Percentiles rank a stretch among this genome's conserved stretches.
These are phyloP conservation scores for Acanthosepion esculentum DNA, from an alignment of 2,888 invertebrate genomes.

Conservation along the genomic window DNA sequence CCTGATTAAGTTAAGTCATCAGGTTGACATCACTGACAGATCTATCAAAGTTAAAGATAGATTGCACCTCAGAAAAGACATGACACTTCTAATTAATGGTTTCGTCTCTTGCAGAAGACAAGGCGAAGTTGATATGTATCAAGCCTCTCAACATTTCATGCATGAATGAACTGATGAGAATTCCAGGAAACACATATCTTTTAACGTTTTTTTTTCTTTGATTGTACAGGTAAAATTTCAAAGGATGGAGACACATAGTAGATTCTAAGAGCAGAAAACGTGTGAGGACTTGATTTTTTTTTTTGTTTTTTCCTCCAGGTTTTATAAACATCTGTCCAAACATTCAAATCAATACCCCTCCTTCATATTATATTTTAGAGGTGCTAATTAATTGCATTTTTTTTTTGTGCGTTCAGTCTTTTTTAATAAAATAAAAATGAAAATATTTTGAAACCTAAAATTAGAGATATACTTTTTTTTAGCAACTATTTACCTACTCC, in stretches of 20 bases:
- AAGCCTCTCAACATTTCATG: conserved; percentile 4
- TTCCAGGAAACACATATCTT: not conserved
- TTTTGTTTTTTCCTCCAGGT: not conserved
- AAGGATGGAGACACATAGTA: not conserved
- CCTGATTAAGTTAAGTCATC: conserved; percentile 9
- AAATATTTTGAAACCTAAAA: no score
- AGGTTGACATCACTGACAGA: not conserved
- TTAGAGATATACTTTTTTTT: no score
- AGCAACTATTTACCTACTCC: no score
- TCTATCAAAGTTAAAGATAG: not conserved
- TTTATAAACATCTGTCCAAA: not conserved
- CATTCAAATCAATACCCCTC: not conserved
- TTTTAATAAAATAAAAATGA: no score
- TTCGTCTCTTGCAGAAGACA: not conserved
- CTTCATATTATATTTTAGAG: not conserved
- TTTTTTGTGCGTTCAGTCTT: not conserved
- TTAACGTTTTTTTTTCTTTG: not conserved
- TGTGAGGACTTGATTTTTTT: not conserved
- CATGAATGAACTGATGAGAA: not conserved
- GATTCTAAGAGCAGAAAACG: not conserved
- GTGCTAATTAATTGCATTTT: not conserved
- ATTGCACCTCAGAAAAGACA: not conserved
- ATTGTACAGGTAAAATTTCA: conserved; percentile 8
- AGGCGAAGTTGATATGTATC: not conserved
- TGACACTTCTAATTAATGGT: conserved; percentile 22